A percentile compares a stretch with the other conserved stretches of the same genome.
Conservation (phyloP, 1,140 invertebrate species). For the Helicoverpa armigera region DNA sequence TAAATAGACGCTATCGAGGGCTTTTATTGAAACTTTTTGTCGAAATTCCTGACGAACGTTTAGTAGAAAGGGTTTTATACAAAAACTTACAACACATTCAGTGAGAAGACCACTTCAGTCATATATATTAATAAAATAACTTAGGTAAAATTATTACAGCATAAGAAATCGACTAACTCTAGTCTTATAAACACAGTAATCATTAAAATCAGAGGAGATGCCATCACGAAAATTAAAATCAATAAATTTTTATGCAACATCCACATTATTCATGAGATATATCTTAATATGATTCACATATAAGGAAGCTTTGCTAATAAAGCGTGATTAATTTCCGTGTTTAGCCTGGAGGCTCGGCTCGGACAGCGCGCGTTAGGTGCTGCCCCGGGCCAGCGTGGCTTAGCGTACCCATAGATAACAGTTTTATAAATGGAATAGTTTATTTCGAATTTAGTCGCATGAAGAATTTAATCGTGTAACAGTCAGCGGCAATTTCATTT, state of each 20-base stretch:
- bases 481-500: slow-evolving; percentile 6
- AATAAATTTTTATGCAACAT: slow-evolving; percentile 37
- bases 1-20: slow-evolving; percentile 7
- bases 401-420: slow-evolving; percentile 37
- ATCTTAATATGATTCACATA: slow-evolving; percentile 53
- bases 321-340: slow-evolving; percentile 66
- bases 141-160: no score
- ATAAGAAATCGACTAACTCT: no score
- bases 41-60: neutral
- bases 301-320: slow-evolving; percentile 65
- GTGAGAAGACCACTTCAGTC: neutral
- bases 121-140: no score
- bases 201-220: slow-evolving; percentile 31
- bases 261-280: slow-evolving; percentile 45
- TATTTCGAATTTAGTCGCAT: slow-evolving; percentile 35
- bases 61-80: neutral
- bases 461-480: slow-evolving; percentile 34
- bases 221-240: slow-evolving; percentile 29
- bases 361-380: slow-evolving; percentile 54
- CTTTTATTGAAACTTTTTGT: slow-evolving; percentile 27
- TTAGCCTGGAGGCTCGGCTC: slow-evolving; percentile 50
- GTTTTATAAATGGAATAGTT: slow-evolving; percentile 52
- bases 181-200: neutral
- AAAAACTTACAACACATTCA: neutral
- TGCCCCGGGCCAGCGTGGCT: slow-evolving; percentile 27